These are phyloP conservation scores for Loripinus fragilis DNA, from an alignment of 2,888 invertebrate species.

Conservation along the genomic window DNA sequence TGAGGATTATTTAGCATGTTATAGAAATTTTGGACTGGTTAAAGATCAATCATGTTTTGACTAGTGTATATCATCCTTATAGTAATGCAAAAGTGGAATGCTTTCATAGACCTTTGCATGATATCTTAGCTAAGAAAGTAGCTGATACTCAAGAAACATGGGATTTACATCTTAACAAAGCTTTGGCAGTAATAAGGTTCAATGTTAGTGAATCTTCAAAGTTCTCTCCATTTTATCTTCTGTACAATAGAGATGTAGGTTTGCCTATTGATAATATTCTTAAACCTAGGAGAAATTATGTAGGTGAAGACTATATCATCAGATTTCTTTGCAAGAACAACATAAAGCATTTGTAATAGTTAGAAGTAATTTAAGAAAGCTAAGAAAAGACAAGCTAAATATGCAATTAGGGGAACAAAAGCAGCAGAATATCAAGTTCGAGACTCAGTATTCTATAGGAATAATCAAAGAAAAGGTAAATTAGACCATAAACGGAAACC, in stretches of 20 bases:
- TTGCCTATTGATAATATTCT: slow-evolving; percentile 48
- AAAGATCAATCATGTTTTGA: slow-evolving; percentile 47
- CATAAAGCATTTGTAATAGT: too few species aligned
- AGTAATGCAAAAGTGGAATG: slow-evolving; percentile 28
- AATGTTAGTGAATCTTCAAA: too few species aligned
- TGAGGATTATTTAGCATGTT: neutral
- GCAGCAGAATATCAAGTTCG: too few species aligned
- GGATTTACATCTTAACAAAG: too few species aligned
- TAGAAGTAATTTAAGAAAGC: too few species aligned
- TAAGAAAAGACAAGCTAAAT: too few species aligned
- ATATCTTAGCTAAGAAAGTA: slow-evolving; percentile 27
- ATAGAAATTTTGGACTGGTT: slow-evolving; percentile 20
- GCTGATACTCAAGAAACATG: slow-evolving; percentile 9
- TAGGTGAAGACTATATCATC: slow-evolving; percentile 35
- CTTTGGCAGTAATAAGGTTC: too few species aligned
- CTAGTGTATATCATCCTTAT: slow-evolving; percentile 43
- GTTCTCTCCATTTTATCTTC: slow-evolving; percentile 42
- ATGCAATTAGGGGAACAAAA: too few species aligned
- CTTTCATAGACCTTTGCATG: slow-evolving; percentile 36
- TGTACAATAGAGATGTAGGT: slow-evolving; percentile 52
- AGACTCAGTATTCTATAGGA: too few species aligned
- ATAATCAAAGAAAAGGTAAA: too few species aligned
- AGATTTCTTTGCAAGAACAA: too few species aligned
- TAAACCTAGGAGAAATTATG: slow-evolving; percentile 41
- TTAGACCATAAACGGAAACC: too few species aligned